phyloP scores from a whole-genome alignment of 2,888 invertebrate genomes.

The Penaeus monodon region DNA sequence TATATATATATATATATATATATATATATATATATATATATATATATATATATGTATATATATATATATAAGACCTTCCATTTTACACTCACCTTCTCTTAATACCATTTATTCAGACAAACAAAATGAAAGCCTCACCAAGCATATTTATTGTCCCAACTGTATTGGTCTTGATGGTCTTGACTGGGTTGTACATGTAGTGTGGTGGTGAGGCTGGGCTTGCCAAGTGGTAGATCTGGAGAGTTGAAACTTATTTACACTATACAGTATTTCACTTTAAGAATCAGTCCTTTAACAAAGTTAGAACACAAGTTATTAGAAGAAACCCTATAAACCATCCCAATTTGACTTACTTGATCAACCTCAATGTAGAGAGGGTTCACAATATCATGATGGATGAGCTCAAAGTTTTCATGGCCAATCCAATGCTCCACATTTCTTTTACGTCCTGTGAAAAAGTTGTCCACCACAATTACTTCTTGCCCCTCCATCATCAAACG shows the following conservation, averaged over 20 bases:
- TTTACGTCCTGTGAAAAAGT: constrained; percentile 97
- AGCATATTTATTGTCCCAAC: constrained; percentile 94
- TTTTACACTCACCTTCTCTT: no score
- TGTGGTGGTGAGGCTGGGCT: constrained; percentile 99
- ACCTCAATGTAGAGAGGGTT: constrained; percentile 98
- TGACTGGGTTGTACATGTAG: constrained; percentile 99
- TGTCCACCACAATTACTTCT: constrained; percentile 95
- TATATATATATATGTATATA: no score
- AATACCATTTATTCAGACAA: not conserved
- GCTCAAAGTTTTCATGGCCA: constrained; percentile 98
- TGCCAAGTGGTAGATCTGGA: constrained; percentile 95
- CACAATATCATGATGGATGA: constrained; percentile 98
- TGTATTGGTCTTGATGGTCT: constrained; percentile 99
- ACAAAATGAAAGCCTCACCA: constrained; percentile 75
- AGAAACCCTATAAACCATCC: not conserved
- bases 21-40: no score
- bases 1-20: no score
- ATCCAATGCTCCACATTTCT: constrained; percentile 99
- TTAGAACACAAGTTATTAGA: not conserved
- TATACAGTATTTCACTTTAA: not conserved
- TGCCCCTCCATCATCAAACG: constrained; percentile 94
- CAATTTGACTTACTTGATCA: constrained; percentile 73
- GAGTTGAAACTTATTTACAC: not conserved
- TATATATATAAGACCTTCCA: not conserved
- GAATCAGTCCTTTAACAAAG: not conserved